Conservation (phyloP, 2,113 vertebrate species). For the Vidua chalybeata region DNA sequence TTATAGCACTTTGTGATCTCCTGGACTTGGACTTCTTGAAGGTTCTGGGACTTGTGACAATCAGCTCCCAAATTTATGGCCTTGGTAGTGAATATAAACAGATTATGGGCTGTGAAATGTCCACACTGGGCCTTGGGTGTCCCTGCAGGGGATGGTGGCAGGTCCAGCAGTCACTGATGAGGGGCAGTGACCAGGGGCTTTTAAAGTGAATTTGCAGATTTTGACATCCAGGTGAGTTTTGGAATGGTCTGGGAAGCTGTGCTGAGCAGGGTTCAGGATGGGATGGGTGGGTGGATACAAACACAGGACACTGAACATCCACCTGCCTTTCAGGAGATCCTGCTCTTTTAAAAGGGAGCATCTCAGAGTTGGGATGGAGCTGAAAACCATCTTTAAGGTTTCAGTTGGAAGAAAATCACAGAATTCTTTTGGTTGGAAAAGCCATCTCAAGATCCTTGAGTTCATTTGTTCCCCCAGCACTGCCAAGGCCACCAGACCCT, state of each 20-base stretch:
- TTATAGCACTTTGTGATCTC: fast-evolving
- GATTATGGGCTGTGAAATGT: background rate
- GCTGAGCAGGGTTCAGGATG: background rate
- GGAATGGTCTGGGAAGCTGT: background rate
- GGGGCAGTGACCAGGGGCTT: background rate
- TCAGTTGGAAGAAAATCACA: background rate
- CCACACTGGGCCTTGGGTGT: background rate
- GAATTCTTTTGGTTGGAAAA: background rate
- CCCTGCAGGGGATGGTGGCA: background rate
- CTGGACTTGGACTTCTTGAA: background rate
- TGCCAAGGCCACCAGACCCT: background rate
- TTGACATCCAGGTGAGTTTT: background rate
- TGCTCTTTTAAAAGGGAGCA: background rate
- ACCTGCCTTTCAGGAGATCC: background rate
- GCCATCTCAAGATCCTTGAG: background rate
- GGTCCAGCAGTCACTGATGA: background rate
- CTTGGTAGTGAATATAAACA: background rate
- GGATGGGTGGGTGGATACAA: background rate
- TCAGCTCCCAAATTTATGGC: background rate
- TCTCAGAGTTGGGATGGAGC: background rate
- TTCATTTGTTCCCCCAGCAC: too few species aligned
- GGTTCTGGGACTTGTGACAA: background rate
- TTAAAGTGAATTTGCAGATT: background rate
- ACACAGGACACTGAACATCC: background rate
- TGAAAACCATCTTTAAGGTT: background rate